Evolutionary conservation across 2,797 vertebrate species (phyloP).

Genomic region (Tokudaia tokunoshimensis): DNA sequence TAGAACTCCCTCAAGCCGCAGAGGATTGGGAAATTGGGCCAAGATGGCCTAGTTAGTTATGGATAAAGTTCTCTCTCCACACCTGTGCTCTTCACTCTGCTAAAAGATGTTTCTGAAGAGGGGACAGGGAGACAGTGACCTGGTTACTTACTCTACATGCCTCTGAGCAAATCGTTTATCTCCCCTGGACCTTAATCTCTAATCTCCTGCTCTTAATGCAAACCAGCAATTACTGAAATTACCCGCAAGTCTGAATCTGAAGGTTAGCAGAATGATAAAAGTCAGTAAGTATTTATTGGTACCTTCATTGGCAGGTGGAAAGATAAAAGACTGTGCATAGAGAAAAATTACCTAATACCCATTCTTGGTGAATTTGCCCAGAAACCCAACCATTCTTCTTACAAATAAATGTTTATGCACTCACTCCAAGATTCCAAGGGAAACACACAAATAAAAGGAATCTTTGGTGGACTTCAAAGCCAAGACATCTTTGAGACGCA

Average conservation of each 20-base stretch:
- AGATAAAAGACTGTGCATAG: conserved; percentile 47
- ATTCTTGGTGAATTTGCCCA: neutral
- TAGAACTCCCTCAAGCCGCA: neutral
- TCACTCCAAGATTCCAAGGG: neutral
- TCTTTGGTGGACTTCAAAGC: neutral
- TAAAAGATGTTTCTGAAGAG: neutral
- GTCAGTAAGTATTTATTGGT: conserved; percentile 72
- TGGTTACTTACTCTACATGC: neutral
- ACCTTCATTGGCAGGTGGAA: conserved; percentile 57
- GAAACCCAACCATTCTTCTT: neutral
- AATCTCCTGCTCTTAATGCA: conserved; percentile 71
- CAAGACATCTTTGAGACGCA: neutral
- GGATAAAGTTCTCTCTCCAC: neutral
- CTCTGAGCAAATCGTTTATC: conserved; percentile 51
- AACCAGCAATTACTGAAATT: conserved; percentile 79
- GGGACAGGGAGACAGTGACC: neutral
- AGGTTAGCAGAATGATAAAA: conserved; percentile 71
- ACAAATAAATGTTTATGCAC: neutral
- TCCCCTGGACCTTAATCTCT: conserved; percentile 58
- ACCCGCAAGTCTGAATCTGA: conserved; percentile 78
- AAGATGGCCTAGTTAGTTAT: neutral
- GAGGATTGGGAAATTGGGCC: neutral
- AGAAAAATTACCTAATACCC: neutral
- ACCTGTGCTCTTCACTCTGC: neutral
- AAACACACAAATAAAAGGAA: neutral